Conservation (phyloP, 2,113 vertebrate genomes). For the Chlamydotis undulata region DNA sequence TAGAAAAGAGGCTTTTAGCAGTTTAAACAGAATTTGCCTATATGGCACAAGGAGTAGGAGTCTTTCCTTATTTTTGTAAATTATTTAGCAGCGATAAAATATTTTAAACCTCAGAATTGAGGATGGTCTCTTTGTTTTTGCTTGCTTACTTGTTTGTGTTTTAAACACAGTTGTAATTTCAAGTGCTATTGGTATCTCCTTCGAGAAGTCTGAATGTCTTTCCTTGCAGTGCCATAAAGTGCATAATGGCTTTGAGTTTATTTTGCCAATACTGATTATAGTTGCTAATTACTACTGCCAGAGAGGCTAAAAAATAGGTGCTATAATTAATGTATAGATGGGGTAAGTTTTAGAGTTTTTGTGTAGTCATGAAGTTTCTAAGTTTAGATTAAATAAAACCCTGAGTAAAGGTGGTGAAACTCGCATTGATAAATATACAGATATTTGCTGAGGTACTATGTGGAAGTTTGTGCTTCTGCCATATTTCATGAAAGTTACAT, state of each 20-base stretch:
- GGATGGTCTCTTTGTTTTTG: background rate
- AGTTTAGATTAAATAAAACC: background rate
- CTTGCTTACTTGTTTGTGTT: slow-evolving; percentile 2
- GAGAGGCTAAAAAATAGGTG: background rate
- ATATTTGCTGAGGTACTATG: background rate
- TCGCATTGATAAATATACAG: background rate
- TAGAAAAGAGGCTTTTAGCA: slow-evolving; percentile 52
- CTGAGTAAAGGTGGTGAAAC: background rate
- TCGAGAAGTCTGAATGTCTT: background rate
- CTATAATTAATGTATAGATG: background rate
- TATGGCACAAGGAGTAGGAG: background rate
- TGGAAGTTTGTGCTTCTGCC: background rate
- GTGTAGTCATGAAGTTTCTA: background rate
- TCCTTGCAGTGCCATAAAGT: background rate
- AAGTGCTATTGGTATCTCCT: background rate
- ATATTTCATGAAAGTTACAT: background rate
- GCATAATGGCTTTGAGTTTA: background rate
- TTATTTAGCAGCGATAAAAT: slow-evolving; percentile 53
- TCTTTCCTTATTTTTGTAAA: slow-evolving; percentile 36
- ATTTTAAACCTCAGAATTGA: slow-evolving; percentile 30
- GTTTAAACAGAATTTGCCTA: slow-evolving; percentile 44
- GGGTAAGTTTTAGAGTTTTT: background rate
- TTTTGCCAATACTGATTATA: background rate
- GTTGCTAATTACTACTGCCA: background rate
- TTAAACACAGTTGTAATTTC: slow-evolving; percentile 38